These are phyloP conservation scores for Thalassoma bifasciatum DNA, from an alignment of 2,113 vertebrate species.

Conservation along the genomic window DNA sequence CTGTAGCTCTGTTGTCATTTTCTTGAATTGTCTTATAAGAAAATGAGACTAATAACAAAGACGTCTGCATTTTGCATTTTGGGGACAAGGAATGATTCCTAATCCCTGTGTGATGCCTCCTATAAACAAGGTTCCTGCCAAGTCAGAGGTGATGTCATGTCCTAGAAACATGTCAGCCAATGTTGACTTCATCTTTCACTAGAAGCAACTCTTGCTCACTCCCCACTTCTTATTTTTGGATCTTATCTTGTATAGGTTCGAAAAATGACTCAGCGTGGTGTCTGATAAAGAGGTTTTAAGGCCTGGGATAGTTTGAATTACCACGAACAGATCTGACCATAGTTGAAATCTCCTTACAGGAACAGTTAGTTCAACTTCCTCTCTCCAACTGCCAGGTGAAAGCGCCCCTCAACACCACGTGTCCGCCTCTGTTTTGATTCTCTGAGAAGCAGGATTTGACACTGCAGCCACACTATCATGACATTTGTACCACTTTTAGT, in stretches of 20 bases:
- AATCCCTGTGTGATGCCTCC: neutral
- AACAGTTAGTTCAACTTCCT: neutral
- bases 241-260: neutral
- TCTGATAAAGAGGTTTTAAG: too few species aligned
- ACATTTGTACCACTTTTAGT: neutral
- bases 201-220: neutral
- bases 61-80: neutral
- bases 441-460: too few species aligned
- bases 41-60: neutral
- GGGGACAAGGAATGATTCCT: neutral
- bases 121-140: neutral
- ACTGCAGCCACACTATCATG: neutral
- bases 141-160: neutral
- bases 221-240: neutral
- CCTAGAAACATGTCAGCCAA: neutral
- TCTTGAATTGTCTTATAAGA: too few species aligned
- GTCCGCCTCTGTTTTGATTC: too few species aligned
- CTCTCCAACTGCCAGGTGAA: too few species aligned
- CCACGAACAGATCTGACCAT: too few species aligned
- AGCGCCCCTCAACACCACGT: neutral
- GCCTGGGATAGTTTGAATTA: too few species aligned
- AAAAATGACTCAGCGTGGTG: neutral
- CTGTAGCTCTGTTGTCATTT: too few species aligned
- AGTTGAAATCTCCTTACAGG: neutral
- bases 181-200: neutral